Conservation (phyloP, 2,888 invertebrate genomes). For the Nasonia oneida region DNA sequence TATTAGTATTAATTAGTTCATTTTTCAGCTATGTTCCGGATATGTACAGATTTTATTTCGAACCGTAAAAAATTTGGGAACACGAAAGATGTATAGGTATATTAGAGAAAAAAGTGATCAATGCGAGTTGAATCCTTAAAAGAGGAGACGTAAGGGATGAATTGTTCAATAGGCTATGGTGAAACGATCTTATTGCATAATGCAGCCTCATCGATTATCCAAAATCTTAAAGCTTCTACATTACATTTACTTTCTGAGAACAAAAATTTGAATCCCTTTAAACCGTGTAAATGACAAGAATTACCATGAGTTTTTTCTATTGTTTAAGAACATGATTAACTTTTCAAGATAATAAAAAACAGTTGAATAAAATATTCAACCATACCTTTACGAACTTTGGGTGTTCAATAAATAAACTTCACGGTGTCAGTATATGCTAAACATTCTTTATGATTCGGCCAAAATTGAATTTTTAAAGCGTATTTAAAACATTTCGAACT, state of each 20-base stretch:
- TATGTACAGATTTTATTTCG: conserved; percentile 66
- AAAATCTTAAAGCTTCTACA: conserved; percentile 1
- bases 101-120: conserved; percentile 45
- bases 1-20: conserved; percentile 50
- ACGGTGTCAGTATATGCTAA: not conserved
- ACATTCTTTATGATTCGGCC: conserved; percentile 5
- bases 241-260: not conserved
- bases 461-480: conserved; percentile 31
- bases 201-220: conserved; percentile 27
- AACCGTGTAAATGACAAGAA: not conserved
- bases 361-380: conserved; percentile 23
- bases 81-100: conserved; percentile 30
- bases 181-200: conserved; percentile 49
- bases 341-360: not conserved
- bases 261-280: not conserved
- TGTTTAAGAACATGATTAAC: not conserved
- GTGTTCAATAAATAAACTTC: not conserved
- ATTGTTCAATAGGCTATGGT: conserved; percentile 51
- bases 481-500: not conserved
- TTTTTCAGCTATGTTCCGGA: conserved; percentile 58
- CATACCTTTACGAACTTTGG: conserved; percentile 27
- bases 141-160: conserved; percentile 20
- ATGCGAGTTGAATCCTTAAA: conserved; percentile 35
- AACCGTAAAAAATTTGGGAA: conserved; percentile 64
- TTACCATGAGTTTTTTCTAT: not conserved